Percentiles rank a stretch among this genome's conserved stretches.
Evolutionary conservation across 2,113 vertebrate genomes (phyloP).

Genomic region (Catharus minimus): DNA sequence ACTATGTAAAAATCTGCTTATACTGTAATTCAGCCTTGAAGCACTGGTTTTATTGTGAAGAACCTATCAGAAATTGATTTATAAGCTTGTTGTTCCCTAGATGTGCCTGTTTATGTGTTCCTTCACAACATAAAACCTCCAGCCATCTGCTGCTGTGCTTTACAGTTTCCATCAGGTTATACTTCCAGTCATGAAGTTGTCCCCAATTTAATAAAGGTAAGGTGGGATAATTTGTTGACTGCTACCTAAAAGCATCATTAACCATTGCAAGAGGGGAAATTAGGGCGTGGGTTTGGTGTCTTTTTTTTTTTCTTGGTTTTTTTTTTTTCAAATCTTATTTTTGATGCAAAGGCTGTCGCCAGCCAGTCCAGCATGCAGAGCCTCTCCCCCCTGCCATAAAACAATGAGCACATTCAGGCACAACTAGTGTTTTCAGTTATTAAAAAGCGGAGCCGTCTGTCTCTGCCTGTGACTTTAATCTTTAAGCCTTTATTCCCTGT

Average conservation of each 20-base stretch:
- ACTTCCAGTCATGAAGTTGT: background rate
- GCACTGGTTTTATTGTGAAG: background rate
- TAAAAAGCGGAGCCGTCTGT: conserved; percentile 83
- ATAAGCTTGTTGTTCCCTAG: background rate
- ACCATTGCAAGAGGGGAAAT: conserved; percentile 21
- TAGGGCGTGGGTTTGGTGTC: background rate
- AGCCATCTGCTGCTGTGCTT: background rate
- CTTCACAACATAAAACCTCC: background rate
- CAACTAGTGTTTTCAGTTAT: conserved; percentile 85
- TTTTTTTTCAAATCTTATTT: conserved; percentile 62
- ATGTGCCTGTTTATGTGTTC: background rate
- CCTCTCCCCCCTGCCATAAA: conserved; percentile 65
- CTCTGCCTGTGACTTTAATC: conserved; percentile 84
- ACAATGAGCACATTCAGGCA: conserved; percentile 86
- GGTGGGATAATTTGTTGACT: conserved; percentile 29
- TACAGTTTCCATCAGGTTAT: background rate
- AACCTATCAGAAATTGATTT: background rate
- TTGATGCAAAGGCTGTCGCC: conserved; percentile 79
- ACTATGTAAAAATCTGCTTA: background rate
- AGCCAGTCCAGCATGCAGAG: conserved; percentile 74
- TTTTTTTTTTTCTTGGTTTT: background rate
- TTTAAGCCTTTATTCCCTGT: conserved; percentile 80
- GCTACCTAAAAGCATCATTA: conserved; percentile 62
- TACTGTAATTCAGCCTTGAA: background rate
- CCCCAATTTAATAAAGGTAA: background rate